Percentiles rank a stretch among this genome's conserved stretches.
Evolutionary conservation across 2,888 invertebrate genomes (phyloP).

Genomic region (Corbicula japonica): DNA sequence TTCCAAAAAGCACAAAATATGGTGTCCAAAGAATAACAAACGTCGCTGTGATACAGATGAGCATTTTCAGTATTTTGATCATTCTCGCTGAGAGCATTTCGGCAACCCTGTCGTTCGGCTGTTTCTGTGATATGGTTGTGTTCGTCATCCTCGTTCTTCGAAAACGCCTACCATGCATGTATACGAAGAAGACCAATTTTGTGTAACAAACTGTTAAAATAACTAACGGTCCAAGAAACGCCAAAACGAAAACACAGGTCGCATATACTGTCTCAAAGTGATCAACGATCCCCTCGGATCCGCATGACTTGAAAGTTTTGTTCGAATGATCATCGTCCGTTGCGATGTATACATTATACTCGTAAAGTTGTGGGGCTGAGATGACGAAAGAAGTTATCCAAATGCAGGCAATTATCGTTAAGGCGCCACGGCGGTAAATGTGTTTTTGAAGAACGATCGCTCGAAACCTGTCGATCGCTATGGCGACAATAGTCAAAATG

Average conservation of each 20-base stretch:
- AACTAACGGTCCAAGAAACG: conserved; percentile 51
- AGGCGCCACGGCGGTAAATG: conserved; percentile 22
- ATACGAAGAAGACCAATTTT: conserved; percentile 32
- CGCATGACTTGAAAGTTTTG: conserved; percentile 42
- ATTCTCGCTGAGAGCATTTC: conserved; percentile 30
- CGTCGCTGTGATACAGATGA: conserved; percentile 37
- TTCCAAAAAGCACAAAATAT: conserved; percentile 58
- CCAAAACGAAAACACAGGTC: conserved; percentile 40
- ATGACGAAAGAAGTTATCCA: conserved; percentile 58
- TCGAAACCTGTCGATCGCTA: conserved; percentile 65
- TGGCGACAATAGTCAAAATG: conserved; percentile 68
- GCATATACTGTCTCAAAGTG: conserved; percentile 66
- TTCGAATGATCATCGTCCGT: conserved; percentile 25
- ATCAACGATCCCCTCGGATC: conserved; percentile 63
- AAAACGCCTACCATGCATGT: conserved; percentile 39
- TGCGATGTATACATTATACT: conserved; percentile 58
- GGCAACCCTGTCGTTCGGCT: not conserved
- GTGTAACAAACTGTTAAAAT: conserved; percentile 54
- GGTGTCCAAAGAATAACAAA: conserved; percentile 61
- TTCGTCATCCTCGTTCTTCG: not conserved
- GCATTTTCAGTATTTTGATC: conserved; percentile 47
- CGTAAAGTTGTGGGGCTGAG: conserved; percentile 68
- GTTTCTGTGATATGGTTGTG: not conserved
- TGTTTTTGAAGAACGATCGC: conserved; percentile 33
- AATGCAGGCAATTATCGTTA: conserved; percentile 26